phyloP scores from a whole-genome alignment of 2,113 vertebrate genomes.

The Syngnathoides biaculeatus region DNA sequence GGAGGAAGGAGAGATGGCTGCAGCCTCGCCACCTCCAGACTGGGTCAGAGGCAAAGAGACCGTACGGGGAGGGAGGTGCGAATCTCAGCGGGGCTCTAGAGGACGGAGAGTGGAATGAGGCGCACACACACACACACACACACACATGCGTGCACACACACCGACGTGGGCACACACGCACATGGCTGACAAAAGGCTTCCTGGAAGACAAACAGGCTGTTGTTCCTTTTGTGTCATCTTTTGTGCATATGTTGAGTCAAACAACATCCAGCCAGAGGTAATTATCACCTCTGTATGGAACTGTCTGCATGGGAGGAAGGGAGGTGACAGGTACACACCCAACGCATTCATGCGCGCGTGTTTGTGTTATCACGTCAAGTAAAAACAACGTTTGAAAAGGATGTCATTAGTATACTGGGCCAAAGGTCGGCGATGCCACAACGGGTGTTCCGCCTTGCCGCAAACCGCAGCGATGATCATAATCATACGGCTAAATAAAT shows the following conservation, averaged over 20 bases:
- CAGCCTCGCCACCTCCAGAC: slow-evolving; percentile 54
- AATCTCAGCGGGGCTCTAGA: slow-evolving; percentile 34
- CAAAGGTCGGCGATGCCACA: neutral
- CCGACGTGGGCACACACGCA: slow-evolving; percentile 24
- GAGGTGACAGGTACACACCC: slow-evolving; percentile 40
- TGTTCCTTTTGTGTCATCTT: slow-evolving; percentile 32
- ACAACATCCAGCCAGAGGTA: slow-evolving; percentile 48
- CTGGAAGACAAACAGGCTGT: slow-evolving; percentile 53
- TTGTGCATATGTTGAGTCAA: slow-evolving; percentile 37
- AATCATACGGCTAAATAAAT: neutral
- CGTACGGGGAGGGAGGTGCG: slow-evolving; percentile 47
- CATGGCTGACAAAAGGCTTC: slow-evolving; percentile 35
- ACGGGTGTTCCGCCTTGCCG: neutral
- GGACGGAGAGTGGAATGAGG: slow-evolving; percentile 7
- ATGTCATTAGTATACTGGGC: neutral
- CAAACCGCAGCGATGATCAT: neutral
- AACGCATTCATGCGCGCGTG: slow-evolving; percentile 13
- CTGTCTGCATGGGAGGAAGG: slow-evolving; percentile 36
- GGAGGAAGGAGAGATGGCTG: slow-evolving; percentile 33
- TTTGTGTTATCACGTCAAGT: slow-evolving; percentile 39
- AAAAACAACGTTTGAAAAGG: neutral
- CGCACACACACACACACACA: slow-evolving; percentile 17
- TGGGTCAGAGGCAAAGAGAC: slow-evolving; percentile 55
- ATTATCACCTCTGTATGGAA: slow-evolving; percentile 66
- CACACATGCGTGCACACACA: slow-evolving; percentile 16